phyloP scores from a whole-genome alignment of 1,140 invertebrate species.

The Papilio polyxenes region DNA sequence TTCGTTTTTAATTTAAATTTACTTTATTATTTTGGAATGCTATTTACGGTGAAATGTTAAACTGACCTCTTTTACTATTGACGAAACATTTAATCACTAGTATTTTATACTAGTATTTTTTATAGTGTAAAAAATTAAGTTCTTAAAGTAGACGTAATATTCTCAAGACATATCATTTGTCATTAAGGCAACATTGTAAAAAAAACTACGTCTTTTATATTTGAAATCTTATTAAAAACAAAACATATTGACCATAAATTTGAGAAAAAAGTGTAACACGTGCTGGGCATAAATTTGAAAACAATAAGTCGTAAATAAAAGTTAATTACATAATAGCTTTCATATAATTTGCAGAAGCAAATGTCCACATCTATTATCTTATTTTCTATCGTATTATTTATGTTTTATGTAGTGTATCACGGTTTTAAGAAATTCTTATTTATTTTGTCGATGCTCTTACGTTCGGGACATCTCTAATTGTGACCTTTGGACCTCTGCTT shows the following conservation, averaged over 20 bases:
- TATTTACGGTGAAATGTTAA: background rate
- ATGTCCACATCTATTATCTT: background rate
- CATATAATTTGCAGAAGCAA: background rate
- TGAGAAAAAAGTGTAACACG: background rate
- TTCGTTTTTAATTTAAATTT: background rate
- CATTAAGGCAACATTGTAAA: background rate
- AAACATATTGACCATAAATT: constrained; percentile 2
- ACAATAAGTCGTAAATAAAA: constrained; percentile 8
- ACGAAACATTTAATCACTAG: background rate
- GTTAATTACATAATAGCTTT: background rate
- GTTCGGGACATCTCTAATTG: constrained; percentile 42
- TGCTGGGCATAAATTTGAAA: background rate
- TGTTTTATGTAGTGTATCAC: background rate
- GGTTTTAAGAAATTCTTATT: background rate
- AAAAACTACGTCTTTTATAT: background rate
- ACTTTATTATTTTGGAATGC: background rate
- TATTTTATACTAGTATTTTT: too few species aligned
- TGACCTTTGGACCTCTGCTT: constrained; percentile 52
- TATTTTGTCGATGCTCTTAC: constrained; percentile 44
- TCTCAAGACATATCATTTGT: background rate
- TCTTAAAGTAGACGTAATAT: too few species aligned
- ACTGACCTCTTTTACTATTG: background rate
- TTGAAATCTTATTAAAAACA: background rate
- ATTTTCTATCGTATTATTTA: background rate
- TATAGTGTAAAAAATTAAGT: too few species aligned